Base-by-base conservation (phyloP, 2,888 invertebrate genomes). In the Drosophila mimetica region DNA sequence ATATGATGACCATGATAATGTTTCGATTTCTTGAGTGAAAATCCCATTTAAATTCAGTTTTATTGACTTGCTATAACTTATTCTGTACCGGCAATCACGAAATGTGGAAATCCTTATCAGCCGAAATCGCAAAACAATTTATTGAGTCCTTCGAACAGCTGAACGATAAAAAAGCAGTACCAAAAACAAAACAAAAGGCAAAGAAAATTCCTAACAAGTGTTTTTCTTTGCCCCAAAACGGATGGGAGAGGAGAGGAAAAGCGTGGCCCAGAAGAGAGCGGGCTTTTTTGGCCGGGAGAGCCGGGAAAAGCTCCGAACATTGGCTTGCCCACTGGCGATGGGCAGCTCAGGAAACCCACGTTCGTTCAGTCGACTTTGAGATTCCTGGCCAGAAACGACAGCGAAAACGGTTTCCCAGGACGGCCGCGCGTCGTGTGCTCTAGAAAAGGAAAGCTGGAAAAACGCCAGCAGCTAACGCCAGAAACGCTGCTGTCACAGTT, bases 201-300 rank as follows among this genome's bases (percentile, higher is more conserved):
- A 55, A 60, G 66, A 72, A 81, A 81, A 76, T 75, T 72, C 79
- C 72, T 83, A 86, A 86, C 86, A 86, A 86, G 86, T 86, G 86
- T 86, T 77, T 76, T 74, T 66, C 67, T 54, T 72, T 69, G 18
- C 54, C 18, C n/a, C n/a, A n/a, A 11, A 13, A n/a, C 36, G 50
- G 55, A 64, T 57, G 54, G 47, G 41, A 64, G 48, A 48, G 48
- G 39, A 64, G 47, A 51, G 50, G 39, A 30, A 54, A 57, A 44
- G 47, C 22, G 41, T 51, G 30, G 50, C 28, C 42, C 51, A 9
- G 37, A 47, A 13, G 37, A 47, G 67, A 74, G 67, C 57, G 57
- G 37, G 64, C 67, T 67, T 70, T 70, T 60, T 16, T 3, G 34
- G 44, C 44, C 37, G 41, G 36, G 42, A 20, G 25, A 18, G 58